Evolutionary conservation across 2,888 invertebrate genomes (phyloP), one percentile per base, ranked within the genome.

Genomic region (Melitaea athalia): DNA sequence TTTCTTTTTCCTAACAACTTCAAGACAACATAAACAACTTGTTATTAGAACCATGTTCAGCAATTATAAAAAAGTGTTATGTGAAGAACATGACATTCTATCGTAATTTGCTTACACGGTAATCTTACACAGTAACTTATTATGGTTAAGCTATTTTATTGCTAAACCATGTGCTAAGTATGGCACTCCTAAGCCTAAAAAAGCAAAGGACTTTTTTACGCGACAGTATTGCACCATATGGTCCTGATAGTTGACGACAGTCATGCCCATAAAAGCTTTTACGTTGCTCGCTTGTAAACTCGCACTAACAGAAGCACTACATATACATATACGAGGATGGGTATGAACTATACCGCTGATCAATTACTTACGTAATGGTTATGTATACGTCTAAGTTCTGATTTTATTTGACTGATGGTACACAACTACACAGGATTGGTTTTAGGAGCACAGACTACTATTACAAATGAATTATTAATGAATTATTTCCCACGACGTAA

Each of bases 251-350:
- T 80, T 81, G 80, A 82, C 81, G 84, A 81, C 85, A 80, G 82
- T 85, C 88, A 83, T 83, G 84, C 72, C 91, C 88, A 86, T 91
- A 91, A 87, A 89, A 86, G 85, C 86, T 85, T 86, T 89, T 86
- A 86, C 83, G 82, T 86, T 82, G 80, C 77, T 76, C 76, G 80
- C 75, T 77, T 81, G 75, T 78, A 82, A 81, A 83, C 80, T 82
- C 80, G 77, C 76, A 72, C 68, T 60, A 70, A 55, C 31, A 55
- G 53, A 64, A 65, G 68, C 55, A 67, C 70, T 65, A 69, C 52
- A 5, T 49, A 49, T 49, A 47, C n/a, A n/a, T n/a, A 70, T 24
- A 63, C 62, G 47, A 12, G 5, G 8, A 38, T 38, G 38, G 5
- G 62, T 62, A 67, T 70, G 63, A 70, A 66, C 47, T 59, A 62